phyloP scores from a whole-genome alignment of 2,888 invertebrate species.

The Caenorhabditis macrosperma region DNA sequence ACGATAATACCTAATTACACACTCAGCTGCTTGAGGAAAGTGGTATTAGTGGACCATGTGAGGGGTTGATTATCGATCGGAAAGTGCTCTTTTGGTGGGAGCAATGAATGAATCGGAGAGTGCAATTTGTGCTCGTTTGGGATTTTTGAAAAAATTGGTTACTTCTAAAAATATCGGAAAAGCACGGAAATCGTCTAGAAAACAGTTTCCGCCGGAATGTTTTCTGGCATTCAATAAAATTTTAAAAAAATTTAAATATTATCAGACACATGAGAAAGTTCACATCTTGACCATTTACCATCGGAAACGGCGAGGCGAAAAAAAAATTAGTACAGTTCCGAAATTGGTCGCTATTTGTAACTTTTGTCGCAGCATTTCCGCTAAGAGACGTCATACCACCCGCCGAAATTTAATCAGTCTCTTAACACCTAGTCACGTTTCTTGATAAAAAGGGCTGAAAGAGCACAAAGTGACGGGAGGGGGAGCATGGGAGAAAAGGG shows the following conservation, averaged over 20 bases:
- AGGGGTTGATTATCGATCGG: not conserved
- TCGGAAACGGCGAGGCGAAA: too few species aligned
- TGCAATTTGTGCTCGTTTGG: not conserved
- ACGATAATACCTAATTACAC: not conserved
- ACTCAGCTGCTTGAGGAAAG: not conserved
- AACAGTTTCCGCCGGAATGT: too few species aligned
- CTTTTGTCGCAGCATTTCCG: not conserved
- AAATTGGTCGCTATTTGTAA: too few species aligned
- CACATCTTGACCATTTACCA: too few species aligned
- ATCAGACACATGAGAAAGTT: too few species aligned
- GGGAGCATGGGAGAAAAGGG: not conserved
- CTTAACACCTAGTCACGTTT: slow-evolving; percentile 22
- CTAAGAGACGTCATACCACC: not conserved
- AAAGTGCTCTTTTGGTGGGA: not conserved
- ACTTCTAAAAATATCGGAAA: too few species aligned
- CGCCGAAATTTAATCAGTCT: slow-evolving; percentile 1
- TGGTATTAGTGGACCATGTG: not conserved
- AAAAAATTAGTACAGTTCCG: not conserved
- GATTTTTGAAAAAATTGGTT: too few species aligned
- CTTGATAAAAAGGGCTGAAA: not conserved
- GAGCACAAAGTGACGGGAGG: slow-evolving; percentile 23
- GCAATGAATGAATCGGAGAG: not conserved
- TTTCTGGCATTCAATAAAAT: too few species aligned
- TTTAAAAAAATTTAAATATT: too few species aligned
- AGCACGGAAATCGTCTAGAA: too few species aligned